These are phyloP conservation scores for rat (Rattus norvegicus) DNA, from an alignment of 2,113 vertebrate genomes.

Conservation along the genomic window DNA sequence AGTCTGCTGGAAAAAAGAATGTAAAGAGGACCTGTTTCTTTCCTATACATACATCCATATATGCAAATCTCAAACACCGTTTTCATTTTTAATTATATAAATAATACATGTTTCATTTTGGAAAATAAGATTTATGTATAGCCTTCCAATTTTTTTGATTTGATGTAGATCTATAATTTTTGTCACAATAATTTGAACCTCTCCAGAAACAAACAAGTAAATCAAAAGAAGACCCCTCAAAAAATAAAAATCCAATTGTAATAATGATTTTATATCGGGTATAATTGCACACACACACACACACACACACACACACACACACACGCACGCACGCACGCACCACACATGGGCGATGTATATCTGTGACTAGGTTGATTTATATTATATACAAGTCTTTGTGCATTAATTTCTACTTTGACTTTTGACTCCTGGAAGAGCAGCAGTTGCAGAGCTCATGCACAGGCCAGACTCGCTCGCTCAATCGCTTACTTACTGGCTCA, in stretches of 20 bases:
- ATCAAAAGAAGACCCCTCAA: slow-evolving; percentile 1
- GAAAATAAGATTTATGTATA: slow-evolving; percentile 56
- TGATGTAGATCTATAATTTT: neutral
- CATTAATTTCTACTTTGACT: slow-evolving; percentile 1
- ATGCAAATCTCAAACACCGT: slow-evolving; percentile 2
- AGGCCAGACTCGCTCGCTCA: neutral
- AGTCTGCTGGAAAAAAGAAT: slow-evolving; percentile 39
- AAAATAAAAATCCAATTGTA: slow-evolving; percentile 46
- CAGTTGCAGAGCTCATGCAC: slow-evolving; percentile 13
- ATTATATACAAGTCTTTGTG: slow-evolving; percentile 43
- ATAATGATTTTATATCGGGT: slow-evolving; percentile 43
- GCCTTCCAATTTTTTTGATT: neutral
- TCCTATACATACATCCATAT: neutral
- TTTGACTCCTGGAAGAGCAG: slow-evolving; percentile 30
- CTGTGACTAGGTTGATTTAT: neutral
- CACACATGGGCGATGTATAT: neutral
- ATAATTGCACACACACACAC: neutral
- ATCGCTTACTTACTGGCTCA: neutral
- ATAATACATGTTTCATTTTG: slow-evolving; percentile 38
- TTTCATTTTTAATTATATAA: slow-evolving; percentile 64
- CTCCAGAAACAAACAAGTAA: neutral
- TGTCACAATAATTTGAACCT: slow-evolving; percentile 28
- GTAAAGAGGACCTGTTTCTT: neutral
- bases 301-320: neutral
- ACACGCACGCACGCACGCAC: neutral